Conservation (phyloP, 2,888 invertebrate genomes). For the Blastobasis adustella region DNA sequence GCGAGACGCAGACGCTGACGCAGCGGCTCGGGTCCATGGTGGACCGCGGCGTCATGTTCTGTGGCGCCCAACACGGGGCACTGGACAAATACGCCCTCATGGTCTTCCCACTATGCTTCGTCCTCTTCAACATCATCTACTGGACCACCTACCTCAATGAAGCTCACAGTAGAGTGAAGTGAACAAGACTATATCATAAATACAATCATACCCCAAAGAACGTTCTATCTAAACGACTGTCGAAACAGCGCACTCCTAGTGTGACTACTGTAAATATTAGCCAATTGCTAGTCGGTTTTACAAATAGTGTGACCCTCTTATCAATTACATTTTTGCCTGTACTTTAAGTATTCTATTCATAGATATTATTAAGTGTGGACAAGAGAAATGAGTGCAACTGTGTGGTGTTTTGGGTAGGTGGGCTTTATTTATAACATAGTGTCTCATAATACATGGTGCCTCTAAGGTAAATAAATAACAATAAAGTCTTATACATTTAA, state of each 20-base stretch:
- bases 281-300: constrained; percentile 55
- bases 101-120: constrained; percentile 74
- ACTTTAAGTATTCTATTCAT: too few relatives aligned
- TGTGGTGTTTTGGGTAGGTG: too few relatives aligned
- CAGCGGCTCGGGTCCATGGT: constrained; percentile 52
- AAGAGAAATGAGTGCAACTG: too few relatives aligned
- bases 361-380: too few relatives aligned
- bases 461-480: too few relatives aligned
- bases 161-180: constrained; percentile 34
- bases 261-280: constrained; percentile 50
- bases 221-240: too few relatives aligned
- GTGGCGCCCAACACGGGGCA: constrained; percentile 76
- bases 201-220: too few relatives aligned
- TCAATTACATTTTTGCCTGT: too few relatives aligned
- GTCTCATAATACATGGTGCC: too few relatives aligned
- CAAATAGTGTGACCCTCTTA: constrained; percentile 19
- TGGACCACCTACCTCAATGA: constrained; percentile 78
- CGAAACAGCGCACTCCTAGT: too few relatives aligned
- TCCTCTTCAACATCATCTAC: constrained; percentile 73
- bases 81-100: constrained; percentile 77
- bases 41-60: constrained; percentile 75
- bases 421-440: too few relatives aligned
- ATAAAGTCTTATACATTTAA: too few relatives aligned
- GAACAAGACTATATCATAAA: background rate
- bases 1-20: constrained; percentile 35